Percentiles rank a stretch among this genome's conserved stretches.
Evolutionary conservation across 2,888 invertebrate genomes (phyloP).

Genomic region (Drosophila neoperkinsi): DNA sequence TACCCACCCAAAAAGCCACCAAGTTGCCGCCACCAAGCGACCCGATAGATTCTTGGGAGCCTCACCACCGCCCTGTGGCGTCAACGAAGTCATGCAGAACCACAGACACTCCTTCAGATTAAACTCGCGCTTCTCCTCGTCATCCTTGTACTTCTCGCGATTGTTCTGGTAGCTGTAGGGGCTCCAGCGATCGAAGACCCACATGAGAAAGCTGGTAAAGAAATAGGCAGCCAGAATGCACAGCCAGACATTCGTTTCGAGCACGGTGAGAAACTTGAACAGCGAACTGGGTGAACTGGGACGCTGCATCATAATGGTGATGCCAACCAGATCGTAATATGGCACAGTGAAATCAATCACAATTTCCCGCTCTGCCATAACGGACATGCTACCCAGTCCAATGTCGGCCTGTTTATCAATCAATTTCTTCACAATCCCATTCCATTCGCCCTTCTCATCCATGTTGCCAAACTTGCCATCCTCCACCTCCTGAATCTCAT

Average conservation of each 20-base stretch:
- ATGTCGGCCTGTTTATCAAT: conserved; percentile 96
- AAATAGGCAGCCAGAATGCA: conserved; percentile 98
- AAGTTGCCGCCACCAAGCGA: conserved; percentile 97
- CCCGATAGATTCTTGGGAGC: conserved; percentile 98
- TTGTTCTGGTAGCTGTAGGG: conserved; percentile 99
- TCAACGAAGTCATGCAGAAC: conserved; percentile 99
- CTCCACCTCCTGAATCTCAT: conserved; percentile 92
- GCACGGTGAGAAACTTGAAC: conserved; percentile 97
- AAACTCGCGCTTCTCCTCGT: conserved; percentile 97
- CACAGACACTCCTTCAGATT: conserved; percentile 98
- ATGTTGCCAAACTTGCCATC: conserved; percentile 95
- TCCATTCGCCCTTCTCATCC: conserved; percentile 94
- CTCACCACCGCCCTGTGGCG: conserved; percentile 97
- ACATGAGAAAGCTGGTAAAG: conserved; percentile 97
- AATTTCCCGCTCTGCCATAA: conserved; percentile 98
- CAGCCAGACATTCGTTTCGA: conserved; percentile 98
- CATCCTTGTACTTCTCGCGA: conserved; percentile 95
- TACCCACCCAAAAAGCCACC: conserved; percentile 97
- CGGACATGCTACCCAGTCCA: conserved; percentile 96
- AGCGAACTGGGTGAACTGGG: conserved; percentile 95
- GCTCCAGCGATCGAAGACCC: conserved; percentile 98
- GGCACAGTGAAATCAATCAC: conserved; percentile 99
- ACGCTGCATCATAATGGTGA: conserved; percentile 97
- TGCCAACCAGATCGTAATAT: conserved; percentile 98
- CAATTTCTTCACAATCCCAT: conserved; percentile 92